Evolutionary conservation across 1,140 invertebrate genomes (phyloP).

Genomic region (Drosophila tristis): DNA sequence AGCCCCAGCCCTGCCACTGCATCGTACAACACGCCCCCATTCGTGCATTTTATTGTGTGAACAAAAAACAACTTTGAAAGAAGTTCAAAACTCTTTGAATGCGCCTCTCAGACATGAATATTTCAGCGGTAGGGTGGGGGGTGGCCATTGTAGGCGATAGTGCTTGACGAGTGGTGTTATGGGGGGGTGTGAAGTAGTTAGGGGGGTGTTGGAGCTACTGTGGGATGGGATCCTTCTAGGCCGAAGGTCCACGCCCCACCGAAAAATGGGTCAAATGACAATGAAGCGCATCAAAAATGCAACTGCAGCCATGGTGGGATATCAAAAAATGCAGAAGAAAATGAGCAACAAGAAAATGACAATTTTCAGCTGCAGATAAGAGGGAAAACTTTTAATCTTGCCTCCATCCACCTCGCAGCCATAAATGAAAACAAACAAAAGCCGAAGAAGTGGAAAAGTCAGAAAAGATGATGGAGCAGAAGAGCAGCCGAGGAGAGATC

Average conservation of each 20-base stretch:
- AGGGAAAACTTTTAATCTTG: slow-evolving; percentile 39
- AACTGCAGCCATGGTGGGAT: slow-evolving; percentile 49
- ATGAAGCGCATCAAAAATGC: slow-evolving; percentile 72
- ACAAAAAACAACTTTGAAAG: slow-evolving; percentile 53
- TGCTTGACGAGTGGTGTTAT: slow-evolving; percentile 7
- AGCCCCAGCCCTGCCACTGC: not conserved
- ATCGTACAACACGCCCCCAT: slow-evolving; percentile 15
- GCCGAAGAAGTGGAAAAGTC: slow-evolving; percentile 9
- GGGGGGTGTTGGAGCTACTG: slow-evolving; percentile 23
- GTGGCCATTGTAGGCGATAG: not conserved
- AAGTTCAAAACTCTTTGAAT: slow-evolving; percentile 77
- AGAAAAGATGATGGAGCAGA: slow-evolving; percentile 4
- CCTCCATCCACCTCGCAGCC: not conserved
- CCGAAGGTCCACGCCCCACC: slow-evolving; percentile 52
- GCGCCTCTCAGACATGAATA: slow-evolving; percentile 71
- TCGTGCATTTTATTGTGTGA: slow-evolving; percentile 79
- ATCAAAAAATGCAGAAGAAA: slow-evolving; percentile 48
- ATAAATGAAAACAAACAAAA: slow-evolving; percentile 44
- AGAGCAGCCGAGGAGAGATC: slow-evolving; percentile 24
- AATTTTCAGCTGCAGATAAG: slow-evolving; percentile 31
- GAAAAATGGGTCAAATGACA: slow-evolving; percentile 74
- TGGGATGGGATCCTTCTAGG: slow-evolving; percentile 46
- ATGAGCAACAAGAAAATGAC: slow-evolving; percentile 8
- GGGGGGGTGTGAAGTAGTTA: not conserved
- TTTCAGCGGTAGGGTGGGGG: slow-evolving; percentile 24